Conservation (phyloP, 1,140 invertebrate species). For the Drosophila azteca region DNA sequence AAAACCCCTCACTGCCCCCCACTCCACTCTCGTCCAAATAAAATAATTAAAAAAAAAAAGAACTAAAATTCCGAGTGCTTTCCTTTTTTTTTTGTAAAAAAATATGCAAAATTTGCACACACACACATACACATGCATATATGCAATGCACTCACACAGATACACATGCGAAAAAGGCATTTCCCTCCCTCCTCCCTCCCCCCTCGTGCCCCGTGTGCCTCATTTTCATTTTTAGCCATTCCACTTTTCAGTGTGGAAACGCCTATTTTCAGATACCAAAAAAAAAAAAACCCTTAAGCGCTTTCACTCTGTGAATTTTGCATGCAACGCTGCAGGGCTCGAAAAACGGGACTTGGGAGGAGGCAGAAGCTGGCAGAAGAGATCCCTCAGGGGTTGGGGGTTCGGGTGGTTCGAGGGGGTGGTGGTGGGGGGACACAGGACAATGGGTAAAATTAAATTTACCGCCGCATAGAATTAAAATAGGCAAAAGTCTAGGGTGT, state of each 20-base stretch:
- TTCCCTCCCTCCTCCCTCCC: slow-evolving; percentile 14
- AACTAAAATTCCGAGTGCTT: slow-evolving; percentile 18
- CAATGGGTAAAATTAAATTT: slow-evolving; percentile 73
- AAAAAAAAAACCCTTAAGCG: slow-evolving; percentile 15
- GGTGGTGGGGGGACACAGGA: slow-evolving; percentile 28
- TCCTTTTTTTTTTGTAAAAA: slow-evolving; percentile 21
- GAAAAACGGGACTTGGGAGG: no score
- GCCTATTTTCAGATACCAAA: slow-evolving; percentile 57
- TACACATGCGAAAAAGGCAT: slow-evolving; percentile 42
- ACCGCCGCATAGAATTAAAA: slow-evolving; percentile 75
- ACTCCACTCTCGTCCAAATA: slow-evolving; percentile 40
- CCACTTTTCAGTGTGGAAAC: slow-evolving; percentile 18
- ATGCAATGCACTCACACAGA: slow-evolving; percentile 48
- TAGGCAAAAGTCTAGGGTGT: slow-evolving; percentile 48
- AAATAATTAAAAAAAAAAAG: slow-evolving; percentile 58
- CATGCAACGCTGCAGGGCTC: slow-evolving; percentile 8
- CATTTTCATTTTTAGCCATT: no score
- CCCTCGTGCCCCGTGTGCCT: no score
- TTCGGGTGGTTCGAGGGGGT: no score
- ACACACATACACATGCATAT: slow-evolving; percentile 24
- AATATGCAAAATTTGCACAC: slow-evolving; percentile 70
- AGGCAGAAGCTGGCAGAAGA: no score
- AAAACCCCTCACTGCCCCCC: neutral
- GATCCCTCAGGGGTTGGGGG: neutral
- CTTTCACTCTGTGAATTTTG: slow-evolving; percentile 60